Evolutionary conservation across 2,113 vertebrate species (phyloP).

Genomic region (Sterna hirundo): DNA sequence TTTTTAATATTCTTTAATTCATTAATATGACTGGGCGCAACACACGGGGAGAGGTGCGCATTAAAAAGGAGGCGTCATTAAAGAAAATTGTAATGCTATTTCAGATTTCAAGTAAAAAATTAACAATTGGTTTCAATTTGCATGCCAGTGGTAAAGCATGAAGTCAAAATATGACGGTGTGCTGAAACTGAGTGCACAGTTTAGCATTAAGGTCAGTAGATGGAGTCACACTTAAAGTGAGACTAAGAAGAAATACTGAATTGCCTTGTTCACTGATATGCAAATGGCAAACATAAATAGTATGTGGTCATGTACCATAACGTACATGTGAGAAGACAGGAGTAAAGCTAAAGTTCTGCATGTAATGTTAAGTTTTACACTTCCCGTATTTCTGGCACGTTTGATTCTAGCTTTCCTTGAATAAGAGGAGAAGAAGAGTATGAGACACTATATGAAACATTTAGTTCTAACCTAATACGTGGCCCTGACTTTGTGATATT

Average conservation of each 20-base stretch:
- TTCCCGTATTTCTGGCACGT: not conserved
- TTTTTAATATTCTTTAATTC: not conserved
- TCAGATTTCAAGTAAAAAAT: not conserved
- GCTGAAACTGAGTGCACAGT: not conserved
- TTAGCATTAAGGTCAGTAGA: not conserved
- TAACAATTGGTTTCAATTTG: not conserved
- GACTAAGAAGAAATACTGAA: not conserved
- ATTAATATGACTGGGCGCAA: not conserved
- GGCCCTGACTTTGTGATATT: not conserved
- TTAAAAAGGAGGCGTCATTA: not conserved
- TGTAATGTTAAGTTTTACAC: not conserved
- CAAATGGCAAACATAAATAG: not conserved
- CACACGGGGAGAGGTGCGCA: not conserved
- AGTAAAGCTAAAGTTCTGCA: not conserved
- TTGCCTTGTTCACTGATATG: not conserved
- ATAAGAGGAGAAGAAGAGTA: not conserved
- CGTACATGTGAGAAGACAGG: not conserved
- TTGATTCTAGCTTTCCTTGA: not conserved
- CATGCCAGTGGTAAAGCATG: not conserved
- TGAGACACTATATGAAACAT: not conserved
- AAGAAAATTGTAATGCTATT: not conserved
- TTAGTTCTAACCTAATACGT: not conserved
- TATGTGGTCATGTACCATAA: not conserved
- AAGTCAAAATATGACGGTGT: not conserved
- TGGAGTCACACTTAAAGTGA: not conserved